Percentiles rank a stretch among this genome's conserved stretches.
Evolutionary conservation across 2,888 invertebrate genomes (phyloP).

Genomic region (Anodontia alba): DNA sequence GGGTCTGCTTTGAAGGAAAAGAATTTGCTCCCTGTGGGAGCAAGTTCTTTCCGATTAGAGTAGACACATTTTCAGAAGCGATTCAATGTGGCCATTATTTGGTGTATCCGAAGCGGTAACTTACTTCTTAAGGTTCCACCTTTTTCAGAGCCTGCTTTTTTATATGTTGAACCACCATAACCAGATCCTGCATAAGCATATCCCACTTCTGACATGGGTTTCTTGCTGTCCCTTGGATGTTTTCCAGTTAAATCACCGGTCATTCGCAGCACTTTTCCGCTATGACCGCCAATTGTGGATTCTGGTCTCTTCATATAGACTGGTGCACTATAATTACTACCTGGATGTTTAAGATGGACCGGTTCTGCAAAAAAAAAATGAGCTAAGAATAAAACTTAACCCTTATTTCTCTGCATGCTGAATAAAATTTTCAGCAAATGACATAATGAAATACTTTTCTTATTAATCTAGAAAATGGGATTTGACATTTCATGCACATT

Average conservation of each 20-base stretch:
- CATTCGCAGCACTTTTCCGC: conserved; percentile 73
- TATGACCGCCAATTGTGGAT: conserved; percentile 60
- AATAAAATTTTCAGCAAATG: too few species aligned
- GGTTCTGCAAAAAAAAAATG: conserved; percentile 61
- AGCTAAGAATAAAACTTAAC: neutral
- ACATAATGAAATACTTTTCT: too few species aligned
- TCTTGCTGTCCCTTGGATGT: conserved; percentile 66
- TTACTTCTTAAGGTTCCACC: conserved; percentile 77
- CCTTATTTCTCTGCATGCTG: neutral
- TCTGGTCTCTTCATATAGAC: conserved; percentile 68
- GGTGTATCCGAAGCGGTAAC: too few species aligned
- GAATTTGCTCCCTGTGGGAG: too few species aligned
- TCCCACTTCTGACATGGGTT: conserved; percentile 72
- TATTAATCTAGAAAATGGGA: too few species aligned
- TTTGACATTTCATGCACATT: too few species aligned
- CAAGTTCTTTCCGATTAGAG: too few species aligned
- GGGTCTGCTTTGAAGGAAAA: too few species aligned
- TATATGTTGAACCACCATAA: conserved; percentile 53
- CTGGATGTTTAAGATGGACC: conserved; percentile 75
- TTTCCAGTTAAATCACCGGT: conserved; percentile 79
- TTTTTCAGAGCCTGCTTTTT: conserved; percentile 67
- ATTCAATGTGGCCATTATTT: too few species aligned
- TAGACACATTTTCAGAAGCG: too few species aligned
- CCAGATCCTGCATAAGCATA: conserved; percentile 60
- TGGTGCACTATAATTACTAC: conserved; percentile 77